phyloP scores from a whole-genome alignment of 64 coral and sea anemone genomes.

The Porites australiensis region DNA sequence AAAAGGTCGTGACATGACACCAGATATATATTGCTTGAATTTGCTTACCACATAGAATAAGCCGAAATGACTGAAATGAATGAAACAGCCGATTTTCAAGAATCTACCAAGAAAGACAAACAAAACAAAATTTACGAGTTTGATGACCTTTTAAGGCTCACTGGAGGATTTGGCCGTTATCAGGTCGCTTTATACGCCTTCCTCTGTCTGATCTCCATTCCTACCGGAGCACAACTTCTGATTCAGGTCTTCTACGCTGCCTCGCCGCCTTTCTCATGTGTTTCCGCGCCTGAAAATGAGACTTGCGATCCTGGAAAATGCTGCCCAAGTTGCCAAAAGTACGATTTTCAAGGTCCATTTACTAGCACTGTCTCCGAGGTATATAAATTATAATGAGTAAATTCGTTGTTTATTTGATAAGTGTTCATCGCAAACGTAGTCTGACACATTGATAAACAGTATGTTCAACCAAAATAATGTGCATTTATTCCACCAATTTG shows the following conservation, averaged over 20 bases:
- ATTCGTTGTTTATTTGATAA: background rate
- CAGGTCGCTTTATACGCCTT: conserved; percentile 27
- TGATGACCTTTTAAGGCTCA: conserved; percentile 56
- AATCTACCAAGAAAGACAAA: background rate
- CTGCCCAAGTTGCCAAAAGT: conserved; percentile 60
- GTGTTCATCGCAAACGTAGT: too few species aligned
- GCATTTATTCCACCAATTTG: too few species aligned
- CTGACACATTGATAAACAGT: too few species aligned
- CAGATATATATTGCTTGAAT: too few species aligned
- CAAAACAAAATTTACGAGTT: conserved; percentile 51
- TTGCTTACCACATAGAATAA: too few species aligned
- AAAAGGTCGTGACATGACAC: too few species aligned
- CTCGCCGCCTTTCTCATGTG: conserved; percentile 48
- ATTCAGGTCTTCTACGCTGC: conserved; percentile 74
- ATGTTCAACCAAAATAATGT: too few species aligned
- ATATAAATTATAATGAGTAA: background rate
- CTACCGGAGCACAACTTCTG: conserved; percentile 47
- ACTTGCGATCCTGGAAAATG: conserved; percentile 42
- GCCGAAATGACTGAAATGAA: background rate
- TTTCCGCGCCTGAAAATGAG: background rate
- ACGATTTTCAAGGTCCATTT: conserved; percentile 54
- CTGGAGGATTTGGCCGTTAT: conserved; percentile 74
- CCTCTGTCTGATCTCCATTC: conserved; percentile 52
- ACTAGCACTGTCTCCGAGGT: conserved; percentile 76
- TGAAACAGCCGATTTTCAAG: background rate